Evolutionary conservation across 2,888 invertebrate genomes (phyloP).

Genomic region (Tetheella fluctuosa): DNA sequence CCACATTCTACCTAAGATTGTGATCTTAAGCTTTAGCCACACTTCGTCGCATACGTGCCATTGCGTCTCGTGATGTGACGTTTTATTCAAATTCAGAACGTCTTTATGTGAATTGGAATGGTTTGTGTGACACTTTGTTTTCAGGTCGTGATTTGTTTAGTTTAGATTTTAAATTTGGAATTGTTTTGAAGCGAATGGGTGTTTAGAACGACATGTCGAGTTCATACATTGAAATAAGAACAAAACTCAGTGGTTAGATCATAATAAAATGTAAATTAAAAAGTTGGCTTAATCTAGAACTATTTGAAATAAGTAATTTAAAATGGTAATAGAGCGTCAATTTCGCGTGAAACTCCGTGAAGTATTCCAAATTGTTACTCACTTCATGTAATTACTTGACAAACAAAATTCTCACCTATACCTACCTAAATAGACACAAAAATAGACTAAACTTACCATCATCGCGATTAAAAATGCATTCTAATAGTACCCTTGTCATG

Average conservation of each 20-base stretch:
- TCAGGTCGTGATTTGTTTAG: not conserved
- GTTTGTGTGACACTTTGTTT: slow-evolving; percentile 1
- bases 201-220: too few species aligned
- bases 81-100: not conserved
- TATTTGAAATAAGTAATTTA: not conserved
- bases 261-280: too few species aligned
- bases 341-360: slow-evolving; percentile 40
- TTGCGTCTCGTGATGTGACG: not conserved
- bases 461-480: too few species aligned
- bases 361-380: slow-evolving; percentile 65
- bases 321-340: slow-evolving; percentile 37
- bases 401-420: too few species aligned
- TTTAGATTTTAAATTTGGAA: not conserved
- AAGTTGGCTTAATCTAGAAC: not conserved
- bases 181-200: too few species aligned
- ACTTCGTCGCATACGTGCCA: not conserved
- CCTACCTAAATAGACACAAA: too few species aligned
- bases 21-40: not conserved
- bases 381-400: slow-evolving; percentile 18
- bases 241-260: too few species aligned
- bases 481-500: too few species aligned
- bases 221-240: too few species aligned
- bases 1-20: slow-evolving; percentile 13
- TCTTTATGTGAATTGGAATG: not conserved
- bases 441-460: too few species aligned